Evolutionary conservation across 2,797 vertebrate genomes (phyloP), one percentile per base, ranked within the genome.

Genomic region (Bucorvus abyssinicus): DNA sequence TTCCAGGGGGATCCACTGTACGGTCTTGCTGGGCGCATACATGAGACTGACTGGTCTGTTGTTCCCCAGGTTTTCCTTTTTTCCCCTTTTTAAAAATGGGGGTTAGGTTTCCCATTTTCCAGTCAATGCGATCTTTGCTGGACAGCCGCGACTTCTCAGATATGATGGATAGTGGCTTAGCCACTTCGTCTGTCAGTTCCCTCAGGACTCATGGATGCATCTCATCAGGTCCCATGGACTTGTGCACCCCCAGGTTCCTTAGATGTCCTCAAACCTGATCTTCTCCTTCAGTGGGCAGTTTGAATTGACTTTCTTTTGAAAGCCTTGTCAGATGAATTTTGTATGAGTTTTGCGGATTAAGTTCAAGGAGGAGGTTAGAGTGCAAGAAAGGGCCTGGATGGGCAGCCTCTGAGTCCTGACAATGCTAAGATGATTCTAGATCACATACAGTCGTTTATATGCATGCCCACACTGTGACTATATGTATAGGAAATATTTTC

Each of bases 401-500:
- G 26, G 30, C 22, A 59, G 22, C 4, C 17, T 88, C 14, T 42
- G 27, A 10, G 17, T 50, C 18, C 55, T 87, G 27, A n/a, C 15
- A 49, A 57, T 26, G 24, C 7, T 32, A 15, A 55, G 15, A 40
- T 0, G 1, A 14, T 61, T 77, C 42, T 24, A 49, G 42, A 22
- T 65, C 52, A 87, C 53, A 77, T 2, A n/a, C n/a, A 49, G 13
- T 22, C 69, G 17, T 17, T 74, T 61, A 65, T 8, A 11, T 4
- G 20, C 3, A 9, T 21, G 38, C 10, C 22, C 11, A 14, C 0
- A 1, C 6, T 45, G 17, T 42, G 6, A 67, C 19, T 26, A 20
- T n/a, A 3, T 22, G 3, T 14, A 22, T 12, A 2, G 11, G 5
- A 24, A 65, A 27, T 0, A 1, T 71, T 78, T 81, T 70, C 27